phyloP scores from a whole-genome alignment of 2,888 invertebrate genomes.

The Odontomyia ornata region DNA sequence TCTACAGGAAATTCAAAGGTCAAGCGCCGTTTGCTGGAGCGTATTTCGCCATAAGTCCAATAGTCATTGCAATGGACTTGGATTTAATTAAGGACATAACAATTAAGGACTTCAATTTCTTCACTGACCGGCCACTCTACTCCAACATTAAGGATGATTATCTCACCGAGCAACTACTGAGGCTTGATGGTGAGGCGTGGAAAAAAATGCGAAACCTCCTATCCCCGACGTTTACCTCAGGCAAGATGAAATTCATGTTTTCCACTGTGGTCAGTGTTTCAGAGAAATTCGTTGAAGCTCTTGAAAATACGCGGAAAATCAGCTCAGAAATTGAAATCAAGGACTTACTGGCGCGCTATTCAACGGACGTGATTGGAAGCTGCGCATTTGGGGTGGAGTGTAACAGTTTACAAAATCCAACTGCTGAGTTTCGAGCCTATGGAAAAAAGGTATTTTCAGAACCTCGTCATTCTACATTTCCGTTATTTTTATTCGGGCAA shows the following conservation, averaged over 20 bases:
- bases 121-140: constrained; percentile 59
- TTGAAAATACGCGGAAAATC: constrained; percentile 50
- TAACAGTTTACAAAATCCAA: constrained; percentile 62
- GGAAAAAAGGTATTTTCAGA: constrained; percentile 53
- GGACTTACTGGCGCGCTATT: constrained; percentile 62
- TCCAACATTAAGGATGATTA: constrained; percentile 61
- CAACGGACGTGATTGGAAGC: constrained; percentile 66
- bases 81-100: constrained; percentile 56
- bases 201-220: constrained; percentile 63
- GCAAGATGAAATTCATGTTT: constrained; percentile 63
- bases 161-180: constrained; percentile 60
- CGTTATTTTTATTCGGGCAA: neutral
- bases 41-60: constrained; percentile 48
- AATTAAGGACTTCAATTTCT: constrained; percentile 62
- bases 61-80: constrained; percentile 51
- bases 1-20: constrained; percentile 42
- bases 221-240: constrained; percentile 66
- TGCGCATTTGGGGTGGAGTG: constrained; percentile 66
- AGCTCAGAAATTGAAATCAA: constrained; percentile 61
- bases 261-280: constrained; percentile 52
- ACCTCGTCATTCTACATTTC: constrained; percentile 12
- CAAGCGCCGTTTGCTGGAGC: constrained; percentile 48
- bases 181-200: constrained; percentile 64
- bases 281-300: constrained; percentile 47
- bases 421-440: constrained; percentile 60